Conservation (phyloP, 1,140 invertebrate species). For the Ectropis grisescens region DNA sequence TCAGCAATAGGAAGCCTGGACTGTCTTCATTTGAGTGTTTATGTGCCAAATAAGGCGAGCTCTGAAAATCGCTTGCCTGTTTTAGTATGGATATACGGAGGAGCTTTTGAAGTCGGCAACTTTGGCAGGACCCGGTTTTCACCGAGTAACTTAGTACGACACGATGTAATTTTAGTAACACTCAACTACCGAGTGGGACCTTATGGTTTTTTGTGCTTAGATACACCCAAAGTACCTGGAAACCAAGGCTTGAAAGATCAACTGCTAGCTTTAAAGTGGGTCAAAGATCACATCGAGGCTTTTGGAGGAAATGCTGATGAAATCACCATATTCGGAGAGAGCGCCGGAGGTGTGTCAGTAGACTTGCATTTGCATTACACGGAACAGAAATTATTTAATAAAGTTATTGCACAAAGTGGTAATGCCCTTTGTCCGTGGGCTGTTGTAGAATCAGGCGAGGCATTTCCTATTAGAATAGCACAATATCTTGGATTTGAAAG, state of each 20-base stretch:
- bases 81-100: slow-evolving; percentile 80
- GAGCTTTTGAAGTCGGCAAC: slow-evolving; percentile 71
- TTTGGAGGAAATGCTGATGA: slow-evolving; percentile 78
- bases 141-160: slow-evolving; percentile 66
- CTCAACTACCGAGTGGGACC: slow-evolving; percentile 75
- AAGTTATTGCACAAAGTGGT: slow-evolving; percentile 24
- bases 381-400: slow-evolving; percentile 18
- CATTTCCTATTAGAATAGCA: slow-evolving; percentile 13
- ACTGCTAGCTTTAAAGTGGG: slow-evolving; percentile 74
- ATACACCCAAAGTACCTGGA: slow-evolving; percentile 74
- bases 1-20: slow-evolving; percentile 14
- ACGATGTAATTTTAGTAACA: slow-evolving; percentile 71
- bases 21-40: slow-evolving; percentile 35
- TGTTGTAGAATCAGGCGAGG: neutral
- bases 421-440: neutral
- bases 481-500: slow-evolving; percentile 13
- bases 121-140: slow-evolving; percentile 36
- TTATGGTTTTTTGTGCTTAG: slow-evolving; percentile 77
- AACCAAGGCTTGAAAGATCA: slow-evolving; percentile 81
- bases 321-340: slow-evolving; percentile 77
- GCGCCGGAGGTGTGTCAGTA: slow-evolving; percentile 68
- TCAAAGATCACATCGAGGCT: slow-evolving; percentile 74
- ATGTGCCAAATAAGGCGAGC: slow-evolving; percentile 21
- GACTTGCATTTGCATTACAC: slow-evolving; percentile 18
- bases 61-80: slow-evolving; percentile 63